Evolutionary conservation across 2,888 invertebrate species (phyloP).

Genomic region (Digitonthophagus gazella): DNA sequence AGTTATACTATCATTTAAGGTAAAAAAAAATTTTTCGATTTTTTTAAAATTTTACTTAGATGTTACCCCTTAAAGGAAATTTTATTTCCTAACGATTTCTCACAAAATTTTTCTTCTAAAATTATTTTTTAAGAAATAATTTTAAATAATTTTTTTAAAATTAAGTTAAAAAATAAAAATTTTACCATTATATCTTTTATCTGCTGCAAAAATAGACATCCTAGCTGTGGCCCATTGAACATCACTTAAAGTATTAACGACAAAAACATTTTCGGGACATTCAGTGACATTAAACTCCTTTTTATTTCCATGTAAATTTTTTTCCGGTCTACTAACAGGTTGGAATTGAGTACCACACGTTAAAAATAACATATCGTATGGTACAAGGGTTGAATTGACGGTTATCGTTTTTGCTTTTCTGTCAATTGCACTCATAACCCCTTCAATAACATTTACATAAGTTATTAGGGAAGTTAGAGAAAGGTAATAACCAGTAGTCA

Average conservation of each 20-base stretch:
- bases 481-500: slow-evolving; percentile 26
- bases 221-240: slow-evolving; percentile 53
- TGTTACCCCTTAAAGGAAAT: too few relatives aligned
- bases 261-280: slow-evolving; percentile 61
- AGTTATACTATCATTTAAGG: too few relatives aligned
- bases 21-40: too few relatives aligned
- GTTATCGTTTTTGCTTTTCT: slow-evolving; percentile 60
- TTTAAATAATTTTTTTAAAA: too few relatives aligned
- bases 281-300: slow-evolving; percentile 43
- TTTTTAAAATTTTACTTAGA: too few relatives aligned
- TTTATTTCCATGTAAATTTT: slow-evolving; percentile 34
- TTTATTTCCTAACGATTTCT: too few relatives aligned
- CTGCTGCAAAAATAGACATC: slow-evolving; percentile 37
- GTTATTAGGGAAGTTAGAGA: slow-evolving; percentile 58
- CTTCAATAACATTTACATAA: slow-evolving; percentile 66
- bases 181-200: slow-evolving; percentile 17
- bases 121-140: too few relatives aligned
- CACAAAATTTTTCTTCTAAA: too few relatives aligned
- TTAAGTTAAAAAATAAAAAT: too few relatives aligned
- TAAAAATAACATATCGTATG: slow-evolving; percentile 59
- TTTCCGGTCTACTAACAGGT: slow-evolving; percentile 51
- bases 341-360: slow-evolving; percentile 59
- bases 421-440: slow-evolving; percentile 51
- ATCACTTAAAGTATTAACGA: slow-evolving; percentile 59
- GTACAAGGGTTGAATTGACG: slow-evolving; percentile 50